A percentile compares a stretch with the other conserved stretches of the same genome.
Conservation (phyloP, 1,140 invertebrate species). For the Cyclina sinensis region DNA sequence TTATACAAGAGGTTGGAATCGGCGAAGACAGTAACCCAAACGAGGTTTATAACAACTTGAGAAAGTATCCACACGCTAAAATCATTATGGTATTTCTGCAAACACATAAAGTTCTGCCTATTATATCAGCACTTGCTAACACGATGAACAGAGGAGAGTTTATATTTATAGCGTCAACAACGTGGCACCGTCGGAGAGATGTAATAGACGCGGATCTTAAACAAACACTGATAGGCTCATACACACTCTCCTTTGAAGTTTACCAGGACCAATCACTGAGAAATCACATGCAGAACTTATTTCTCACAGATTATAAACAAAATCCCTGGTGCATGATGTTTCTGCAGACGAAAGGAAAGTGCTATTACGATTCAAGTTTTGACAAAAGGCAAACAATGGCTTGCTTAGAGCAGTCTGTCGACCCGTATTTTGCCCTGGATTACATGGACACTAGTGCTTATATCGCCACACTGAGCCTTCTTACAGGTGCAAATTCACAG, state of each 20-base stretch:
- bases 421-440: not conserved
- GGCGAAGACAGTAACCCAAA: not conserved
- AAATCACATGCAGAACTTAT: not conserved
- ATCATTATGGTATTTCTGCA: slow-evolving; percentile 58
- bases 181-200: not conserved
- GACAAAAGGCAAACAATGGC: not conserved
- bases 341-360: slow-evolving; percentile 12
- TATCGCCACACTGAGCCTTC: not conserved
- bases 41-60: slow-evolving; percentile 28
- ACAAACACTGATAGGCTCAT: slow-evolving; percentile 10
- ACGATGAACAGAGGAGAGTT: slow-evolving; percentile 53
- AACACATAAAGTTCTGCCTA: not conserved
- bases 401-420: not conserved
- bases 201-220: not conserved
- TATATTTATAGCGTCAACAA: slow-evolving; percentile 49
- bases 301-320: not conserved
- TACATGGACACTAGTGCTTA: not conserved
- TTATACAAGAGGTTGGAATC: slow-evolving; percentile 67
- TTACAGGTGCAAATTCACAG: not conserved
- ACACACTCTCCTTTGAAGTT: slow-evolving; percentile 38
- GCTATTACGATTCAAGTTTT: slow-evolving; percentile 46
- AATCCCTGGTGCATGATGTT: slow-evolving; percentile 26
- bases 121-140: slow-evolving; percentile 22
- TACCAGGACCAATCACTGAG: slow-evolving; percentile 2
- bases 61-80: slow-evolving; percentile 17